Percentiles rank a stretch among this genome's conserved stretches.
Evolutionary conservation across 1,140 invertebrate genomes (phyloP).

Genomic region (Cydia splendana): DNA sequence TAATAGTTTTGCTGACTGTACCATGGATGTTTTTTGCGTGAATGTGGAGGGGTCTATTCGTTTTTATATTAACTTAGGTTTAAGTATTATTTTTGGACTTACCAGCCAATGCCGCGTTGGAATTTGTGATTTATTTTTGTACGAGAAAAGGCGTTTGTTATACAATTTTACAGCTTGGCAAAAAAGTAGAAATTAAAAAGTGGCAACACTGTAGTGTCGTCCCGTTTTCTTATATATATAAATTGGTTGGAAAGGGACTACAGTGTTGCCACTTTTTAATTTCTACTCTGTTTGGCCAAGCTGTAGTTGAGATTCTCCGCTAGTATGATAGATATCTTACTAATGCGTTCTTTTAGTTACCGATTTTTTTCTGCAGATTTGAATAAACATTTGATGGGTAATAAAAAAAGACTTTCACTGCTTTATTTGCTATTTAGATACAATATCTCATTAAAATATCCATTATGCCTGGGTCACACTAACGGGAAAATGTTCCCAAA

Average conservation of each 20-base stretch:
- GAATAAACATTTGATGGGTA: background rate
- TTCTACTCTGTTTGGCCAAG: no score
- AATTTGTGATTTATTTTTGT: conserved; percentile 29
- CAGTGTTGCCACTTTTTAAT: no score
- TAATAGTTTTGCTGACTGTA: background rate
- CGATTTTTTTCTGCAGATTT: background rate
- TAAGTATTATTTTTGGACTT: conserved; percentile 21
- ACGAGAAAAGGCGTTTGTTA: conserved; percentile 17
- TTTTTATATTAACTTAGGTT: conserved; percentile 22
- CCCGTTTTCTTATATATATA: no score
- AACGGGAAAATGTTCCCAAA: no score
- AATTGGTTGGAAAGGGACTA: no score
- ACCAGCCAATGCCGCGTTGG: conserved; percentile 2
- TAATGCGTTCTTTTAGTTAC: background rate
- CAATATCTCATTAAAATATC: no score
- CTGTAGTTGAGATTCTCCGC: no score
- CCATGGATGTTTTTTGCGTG: background rate
- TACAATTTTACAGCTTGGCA: background rate
- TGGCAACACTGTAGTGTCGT: no score
- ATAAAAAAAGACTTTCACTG: background rate
- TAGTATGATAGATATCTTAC: conserved; percentile 13
- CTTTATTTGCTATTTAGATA: no score
- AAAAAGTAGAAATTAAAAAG: no score
- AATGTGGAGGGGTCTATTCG: background rate
- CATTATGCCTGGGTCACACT: no score